A percentile compares a stretch with the other conserved stretches of the same genome.
Conservation (phyloP, 2,797 vertebrate genomes). For the Hippocampus kuda region DNA sequence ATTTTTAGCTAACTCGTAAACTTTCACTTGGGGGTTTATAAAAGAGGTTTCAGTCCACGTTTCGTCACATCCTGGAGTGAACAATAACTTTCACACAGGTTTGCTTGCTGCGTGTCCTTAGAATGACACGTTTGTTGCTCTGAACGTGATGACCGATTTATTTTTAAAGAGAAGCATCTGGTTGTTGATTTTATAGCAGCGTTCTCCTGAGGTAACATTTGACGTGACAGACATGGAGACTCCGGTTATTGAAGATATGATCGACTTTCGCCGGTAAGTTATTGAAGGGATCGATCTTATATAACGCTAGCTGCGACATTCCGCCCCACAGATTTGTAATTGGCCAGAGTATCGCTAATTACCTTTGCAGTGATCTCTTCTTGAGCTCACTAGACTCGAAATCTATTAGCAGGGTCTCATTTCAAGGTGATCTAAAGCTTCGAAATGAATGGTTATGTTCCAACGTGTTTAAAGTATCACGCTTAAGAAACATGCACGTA, state of each 20-base stretch:
- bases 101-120: background rate
- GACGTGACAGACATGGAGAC: conserved; percentile 62
- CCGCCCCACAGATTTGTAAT: background rate
- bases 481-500: background rate
- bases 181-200: conserved; percentile 45
- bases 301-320: background rate
- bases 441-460: background rate
- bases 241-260: conserved; percentile 69
- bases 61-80: background rate
- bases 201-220: conserved; percentile 32
- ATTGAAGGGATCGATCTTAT: conserved; percentile 17
- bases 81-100: background rate
- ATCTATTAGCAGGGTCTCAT: background rate
- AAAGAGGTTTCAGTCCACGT: background rate
- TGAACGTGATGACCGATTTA: conserved; percentile 51
- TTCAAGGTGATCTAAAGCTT: background rate
- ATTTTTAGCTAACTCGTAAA: conserved; percentile 1
- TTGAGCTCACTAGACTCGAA: background rate
- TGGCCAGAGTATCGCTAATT: background rate
- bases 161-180: conserved; percentile 24
- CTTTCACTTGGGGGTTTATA: background rate
- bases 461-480: background rate
- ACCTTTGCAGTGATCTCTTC: background rate
- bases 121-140: conserved; percentile 6
- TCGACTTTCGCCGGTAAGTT: conserved; percentile 75